Evolutionary conservation across 2,113 vertebrate species (phyloP).

Genomic region (Oenanthe oenanthe): DNA sequence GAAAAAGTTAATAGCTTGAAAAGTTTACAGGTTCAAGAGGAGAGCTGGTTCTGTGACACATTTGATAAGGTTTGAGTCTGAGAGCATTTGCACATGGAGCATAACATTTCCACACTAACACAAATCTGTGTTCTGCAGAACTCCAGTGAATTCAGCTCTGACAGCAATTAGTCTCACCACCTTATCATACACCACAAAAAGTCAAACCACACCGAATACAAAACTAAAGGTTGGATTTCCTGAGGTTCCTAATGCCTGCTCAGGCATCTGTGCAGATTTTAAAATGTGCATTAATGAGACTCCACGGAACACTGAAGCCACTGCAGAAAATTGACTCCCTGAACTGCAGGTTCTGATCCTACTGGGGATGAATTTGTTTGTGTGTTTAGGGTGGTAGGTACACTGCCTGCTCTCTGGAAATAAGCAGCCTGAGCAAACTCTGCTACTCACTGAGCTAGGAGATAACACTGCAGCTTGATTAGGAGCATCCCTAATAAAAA

Average conservation of each 20-base stretch:
- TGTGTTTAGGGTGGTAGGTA: background rate
- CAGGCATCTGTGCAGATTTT: background rate
- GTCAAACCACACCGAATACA: background rate
- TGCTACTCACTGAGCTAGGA: background rate
- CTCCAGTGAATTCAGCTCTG: background rate
- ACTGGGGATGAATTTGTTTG: background rate
- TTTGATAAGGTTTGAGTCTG: background rate
- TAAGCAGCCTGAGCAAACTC: background rate
- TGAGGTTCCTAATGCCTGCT: background rate
- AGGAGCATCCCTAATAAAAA: background rate
- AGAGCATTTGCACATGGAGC: fast-evolving
- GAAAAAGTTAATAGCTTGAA: background rate
- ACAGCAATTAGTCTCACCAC: slow-evolving; percentile 52
- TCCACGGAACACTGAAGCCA: background rate
- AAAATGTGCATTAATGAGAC: slow-evolving; percentile 25
- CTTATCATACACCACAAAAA: background rate
- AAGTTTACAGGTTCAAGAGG: background rate
- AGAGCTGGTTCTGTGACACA: background rate
- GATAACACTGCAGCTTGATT: background rate
- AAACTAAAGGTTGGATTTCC: slow-evolving; percentile 19
- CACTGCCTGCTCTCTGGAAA: background rate
- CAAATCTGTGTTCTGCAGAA: background rate
- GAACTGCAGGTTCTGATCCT: background rate
- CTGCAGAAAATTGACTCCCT: background rate
- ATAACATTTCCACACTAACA: background rate